Evolutionary conservation across 2,113 vertebrate genomes (phyloP), one percentile per base, ranked within the genome.

Genomic region (Cyanoramphus novaezelandiae): DNA sequence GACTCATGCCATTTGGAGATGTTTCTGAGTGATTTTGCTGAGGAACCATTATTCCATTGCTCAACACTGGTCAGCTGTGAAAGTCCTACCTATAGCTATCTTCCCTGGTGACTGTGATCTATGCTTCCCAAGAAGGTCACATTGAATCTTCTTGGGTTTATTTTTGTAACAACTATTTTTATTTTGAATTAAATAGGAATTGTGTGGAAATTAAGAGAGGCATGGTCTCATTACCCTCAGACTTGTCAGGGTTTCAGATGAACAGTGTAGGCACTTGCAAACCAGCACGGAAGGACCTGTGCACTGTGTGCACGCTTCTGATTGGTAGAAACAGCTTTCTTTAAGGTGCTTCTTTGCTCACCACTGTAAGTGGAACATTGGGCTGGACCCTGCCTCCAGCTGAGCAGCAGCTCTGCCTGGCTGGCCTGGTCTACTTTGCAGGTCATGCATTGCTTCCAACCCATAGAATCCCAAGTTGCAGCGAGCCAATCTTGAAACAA

Each of bases 361-460:
- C 4, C 0, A 0, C 13, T 67, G 10, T 10, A 17, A 44, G 43
- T 1, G 5, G 24, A 43, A 11, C 2, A 0, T 4, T 25, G 37
- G 37, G 27, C 23, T 33, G 27, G 33, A 47, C 28, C 6, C 29
- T n/a, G 24, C 27, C 49, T 57, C 17, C 3, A 2, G 4, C 0
- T 12, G 25, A 72, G 43, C 27, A 55, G 37, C 43, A 85, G 27
- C 47, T 47, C 47, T 46, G 13, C 13, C 64, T 1, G 0, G 10
- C 14, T 1, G 2, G n/a, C 46, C 41, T 28, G 24, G 20, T 25
- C 16, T 1, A 1, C 17, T 82, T 46, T 37, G 41, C 37, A n/a
- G 43, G 57, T 47, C 2, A 2, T 14, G 4, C 2, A 2, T 6
- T 28, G 11, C 16, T 70, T 33, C n/a, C 25, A 49, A 31, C 6